Percentiles rank a stretch among this genome's conserved stretches.
Conservation (phyloP, 2,888 invertebrate species). For the Troides aeacus region DNA sequence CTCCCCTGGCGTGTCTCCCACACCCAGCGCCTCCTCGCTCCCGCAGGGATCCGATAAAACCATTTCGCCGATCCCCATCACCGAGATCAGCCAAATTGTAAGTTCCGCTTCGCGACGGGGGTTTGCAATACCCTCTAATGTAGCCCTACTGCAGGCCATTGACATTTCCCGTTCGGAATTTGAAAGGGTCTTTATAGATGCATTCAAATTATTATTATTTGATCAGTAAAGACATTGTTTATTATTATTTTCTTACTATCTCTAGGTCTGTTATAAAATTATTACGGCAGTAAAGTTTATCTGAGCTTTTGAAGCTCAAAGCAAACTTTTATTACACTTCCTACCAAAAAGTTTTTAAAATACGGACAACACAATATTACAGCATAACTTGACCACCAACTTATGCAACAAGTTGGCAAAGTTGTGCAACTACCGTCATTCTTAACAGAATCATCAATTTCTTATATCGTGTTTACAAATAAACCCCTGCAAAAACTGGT, state of each 20-base stretch:
- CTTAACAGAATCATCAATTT: constrained; percentile 20
- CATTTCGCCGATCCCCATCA: constrained; percentile 81
- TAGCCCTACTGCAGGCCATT: constrained; percentile 16
- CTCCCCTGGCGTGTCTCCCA: constrained; percentile 81
- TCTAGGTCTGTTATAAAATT: not conserved
- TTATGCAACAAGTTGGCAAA: constrained; percentile 32
- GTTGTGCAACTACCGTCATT: constrained; percentile 33
- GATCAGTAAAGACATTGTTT: not conserved
- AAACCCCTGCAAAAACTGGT: constrained; percentile 31
- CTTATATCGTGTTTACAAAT: constrained; percentile 60
- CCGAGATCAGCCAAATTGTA: constrained; percentile 85
- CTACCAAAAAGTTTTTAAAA: too few relatives aligned
- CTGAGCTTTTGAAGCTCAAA: too few relatives aligned
- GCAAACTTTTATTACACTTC: too few relatives aligned
- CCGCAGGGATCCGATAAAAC: constrained; percentile 80
- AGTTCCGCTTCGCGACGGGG: constrained; percentile 53
- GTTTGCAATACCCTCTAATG: constrained; percentile 15
- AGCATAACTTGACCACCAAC: constrained; percentile 33
- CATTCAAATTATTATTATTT: constrained; percentile 2
- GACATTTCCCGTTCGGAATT: constrained; percentile 24
- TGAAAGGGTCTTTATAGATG: constrained; percentile 19
- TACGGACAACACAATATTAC: constrained; percentile 16
- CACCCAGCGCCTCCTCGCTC: constrained; percentile 80
- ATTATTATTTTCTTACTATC: not conserved
- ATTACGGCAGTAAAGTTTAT: too few relatives aligned